Evolutionary conservation across 2,888 invertebrate species (phyloP).

Genomic region (Gastracanthus pulcherrimus): DNA sequence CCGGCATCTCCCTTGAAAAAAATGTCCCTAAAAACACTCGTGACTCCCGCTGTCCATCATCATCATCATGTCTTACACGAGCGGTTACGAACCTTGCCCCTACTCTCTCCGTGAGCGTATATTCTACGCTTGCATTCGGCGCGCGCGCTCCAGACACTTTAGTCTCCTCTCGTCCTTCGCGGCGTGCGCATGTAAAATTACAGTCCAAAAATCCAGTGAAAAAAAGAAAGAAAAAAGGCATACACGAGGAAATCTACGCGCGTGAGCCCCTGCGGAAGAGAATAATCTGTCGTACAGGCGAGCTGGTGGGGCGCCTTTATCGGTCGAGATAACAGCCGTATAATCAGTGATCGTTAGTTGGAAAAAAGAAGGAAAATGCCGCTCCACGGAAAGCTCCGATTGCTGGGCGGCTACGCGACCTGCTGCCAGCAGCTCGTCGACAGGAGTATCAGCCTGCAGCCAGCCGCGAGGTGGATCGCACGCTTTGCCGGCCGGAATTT

Average conservation of each 20-base stretch:
- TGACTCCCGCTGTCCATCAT: too few relatives aligned
- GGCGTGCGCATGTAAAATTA: conserved; percentile 34
- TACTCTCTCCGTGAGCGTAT: background rate
- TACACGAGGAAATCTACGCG: background rate
- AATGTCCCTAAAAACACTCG: too few relatives aligned
- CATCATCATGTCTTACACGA: too few relatives aligned
- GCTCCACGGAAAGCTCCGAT: conserved; percentile 66
- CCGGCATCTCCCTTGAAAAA: too few relatives aligned
- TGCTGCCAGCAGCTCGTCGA: conserved; percentile 52
- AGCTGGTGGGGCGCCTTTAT: too few relatives aligned
- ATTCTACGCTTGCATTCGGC: background rate
- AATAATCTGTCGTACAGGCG: too few relatives aligned
- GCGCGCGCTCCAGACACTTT: conserved; percentile 47
- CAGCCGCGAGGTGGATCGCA: conserved; percentile 59
- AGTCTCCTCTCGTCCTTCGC: conserved; percentile 64
- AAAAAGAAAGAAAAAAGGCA: background rate
- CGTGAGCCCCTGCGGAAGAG: background rate
- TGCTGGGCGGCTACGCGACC: conserved; percentile 47
- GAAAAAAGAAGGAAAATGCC: conserved; percentile 63
- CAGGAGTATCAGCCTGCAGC: conserved; percentile 30
- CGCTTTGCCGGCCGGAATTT: conserved; percentile 64
- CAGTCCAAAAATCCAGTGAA: background rate
- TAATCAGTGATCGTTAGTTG: background rate
- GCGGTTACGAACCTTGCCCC: too few relatives aligned
- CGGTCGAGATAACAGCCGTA: too few relatives aligned